Evolutionary conservation across 2,113 vertebrate genomes (phyloP), one percentile per base, ranked within the genome.

Genomic region (Cyanocitta stelleri): DNA sequence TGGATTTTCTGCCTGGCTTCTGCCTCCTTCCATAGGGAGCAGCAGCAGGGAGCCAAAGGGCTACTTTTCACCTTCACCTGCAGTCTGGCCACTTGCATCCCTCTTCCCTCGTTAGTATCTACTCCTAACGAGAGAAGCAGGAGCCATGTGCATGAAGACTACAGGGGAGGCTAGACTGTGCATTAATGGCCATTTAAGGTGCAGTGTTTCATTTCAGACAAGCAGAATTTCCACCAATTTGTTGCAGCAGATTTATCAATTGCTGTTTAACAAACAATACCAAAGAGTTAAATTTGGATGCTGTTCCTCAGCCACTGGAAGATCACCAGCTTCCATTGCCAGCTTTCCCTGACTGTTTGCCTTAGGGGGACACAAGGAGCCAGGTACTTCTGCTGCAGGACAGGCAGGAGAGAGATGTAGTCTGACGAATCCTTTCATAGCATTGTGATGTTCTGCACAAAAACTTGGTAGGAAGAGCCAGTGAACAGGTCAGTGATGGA

Each of bases 131-230:
- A 87, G 48, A 71, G 39, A 39, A 88, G 27, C 67, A 77, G 72
- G 48, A 92, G 56, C 43, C 49, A 61, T 6, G 12, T 44, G 68
- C 64, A 61, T 84, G 64, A 74, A 35, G 68, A 22, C 56, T 44
- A 9, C 51, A 56, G 52, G 55, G 55, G 24, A 94, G 56, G 39
- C 72, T 52, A 29, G 26, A 7, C n/a, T 69, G n/a, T 80, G 23
- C 52, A 78, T 78, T 63, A 64, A 51, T 15, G 44, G 17, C 58
- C 61, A 81, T 87, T 81, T 33, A 62, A 92, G n/a, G 88, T 94
- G 96, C 92, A 95, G 90, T 94, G 95, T 94, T 96, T 89, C 49
- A 84, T 94, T 95, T 96, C 88, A 87, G 58, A n/a, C 61, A 67
- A 81, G 46, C 90, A 89, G 64, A 88, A 83, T 92, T 90, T 64